Percentiles rank a stretch among this genome's conserved stretches.
Conservation (phyloP, 2,888 invertebrate species). For the Tenthredo amoena region DNA sequence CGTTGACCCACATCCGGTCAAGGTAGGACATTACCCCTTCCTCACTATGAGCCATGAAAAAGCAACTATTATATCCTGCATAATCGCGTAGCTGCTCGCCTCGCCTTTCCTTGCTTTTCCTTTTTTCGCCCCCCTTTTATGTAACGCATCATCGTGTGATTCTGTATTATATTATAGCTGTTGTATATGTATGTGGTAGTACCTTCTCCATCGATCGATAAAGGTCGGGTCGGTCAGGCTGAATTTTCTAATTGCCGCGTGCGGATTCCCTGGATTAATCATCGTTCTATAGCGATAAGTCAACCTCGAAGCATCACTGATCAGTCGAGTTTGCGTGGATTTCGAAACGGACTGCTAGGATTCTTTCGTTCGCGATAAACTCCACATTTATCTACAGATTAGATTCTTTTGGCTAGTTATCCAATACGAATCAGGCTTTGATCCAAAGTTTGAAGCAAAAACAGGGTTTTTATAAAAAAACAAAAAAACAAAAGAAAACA, state of each 20-base stretch:
- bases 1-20: constrained; percentile 98
- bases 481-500: neutral
- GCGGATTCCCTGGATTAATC: constrained; percentile 17
- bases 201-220: constrained; percentile 22
- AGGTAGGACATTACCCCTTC: constrained; percentile 81
- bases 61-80: neutral
- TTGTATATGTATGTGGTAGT: neutral
- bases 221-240: constrained; percentile 20
- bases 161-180: neutral
- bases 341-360: neutral
- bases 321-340: neutral
- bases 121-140: neutral
- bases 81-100: neutral
- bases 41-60: neutral
- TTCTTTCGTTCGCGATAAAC: neutral
- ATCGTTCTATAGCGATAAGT: constrained; percentile 42
- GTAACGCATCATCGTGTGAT: constrained; percentile 13
- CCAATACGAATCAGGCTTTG: neutral
- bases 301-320: neutral
- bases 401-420: neutral
- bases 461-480: neutral
- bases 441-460: neutral
- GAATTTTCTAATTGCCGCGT: constrained; percentile 46
- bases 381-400: neutral
- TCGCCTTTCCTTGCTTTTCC: neutral